Percentiles rank a stretch among this genome's conserved stretches.
phyloP scores from a whole-genome alignment of 37 sponge, comb jelly and placozoan species.

The Theonella swinhoei region DNA sequence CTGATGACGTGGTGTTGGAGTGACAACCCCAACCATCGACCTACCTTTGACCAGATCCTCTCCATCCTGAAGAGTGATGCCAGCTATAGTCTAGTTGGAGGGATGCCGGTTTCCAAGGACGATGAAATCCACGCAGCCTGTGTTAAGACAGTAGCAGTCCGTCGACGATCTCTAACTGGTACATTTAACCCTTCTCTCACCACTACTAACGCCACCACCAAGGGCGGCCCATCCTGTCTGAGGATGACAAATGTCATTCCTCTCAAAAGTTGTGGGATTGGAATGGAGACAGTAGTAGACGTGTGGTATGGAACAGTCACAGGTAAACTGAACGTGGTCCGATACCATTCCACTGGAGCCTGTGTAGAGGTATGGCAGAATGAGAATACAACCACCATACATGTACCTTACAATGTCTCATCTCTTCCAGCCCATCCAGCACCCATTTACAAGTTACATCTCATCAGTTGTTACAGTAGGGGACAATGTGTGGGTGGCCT shows the following conservation, averaged over 20 bases:
- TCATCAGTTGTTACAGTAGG: neutral
- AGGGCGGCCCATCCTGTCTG: neutral
- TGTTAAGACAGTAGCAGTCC: neutral
- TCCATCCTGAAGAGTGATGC: slow-evolving; percentile 3
- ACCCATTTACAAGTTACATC: slow-evolving; percentile 1
- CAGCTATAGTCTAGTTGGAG: slow-evolving; percentile 40
- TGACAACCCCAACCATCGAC: slow-evolving; percentile 68
- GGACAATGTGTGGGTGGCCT: slow-evolving; percentile 39
- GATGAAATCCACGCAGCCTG: slow-evolving; percentile 35
- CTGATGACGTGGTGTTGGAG: slow-evolving; percentile 94
- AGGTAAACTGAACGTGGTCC: slow-evolving; percentile 47
- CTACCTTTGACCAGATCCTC: slow-evolving; percentile 58
- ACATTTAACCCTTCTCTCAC: neutral
- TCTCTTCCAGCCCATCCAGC: neutral
- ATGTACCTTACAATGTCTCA: neutral
- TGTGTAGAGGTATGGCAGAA: neutral
- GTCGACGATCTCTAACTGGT: neutral
- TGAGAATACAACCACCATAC: neutral
- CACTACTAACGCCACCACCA: neutral
- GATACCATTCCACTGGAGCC: slow-evolving; percentile 24
- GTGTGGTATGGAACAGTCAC: slow-evolving; percentile 66
- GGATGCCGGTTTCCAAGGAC: neutral
- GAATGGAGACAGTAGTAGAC: slow-evolving; percentile 18
- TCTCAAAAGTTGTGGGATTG: neutral
- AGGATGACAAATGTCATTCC: neutral